These are phyloP conservation scores for Eulemur albifrons DNA, from an alignment of 2,797 vertebrate species.

Conservation along the genomic window DNA sequence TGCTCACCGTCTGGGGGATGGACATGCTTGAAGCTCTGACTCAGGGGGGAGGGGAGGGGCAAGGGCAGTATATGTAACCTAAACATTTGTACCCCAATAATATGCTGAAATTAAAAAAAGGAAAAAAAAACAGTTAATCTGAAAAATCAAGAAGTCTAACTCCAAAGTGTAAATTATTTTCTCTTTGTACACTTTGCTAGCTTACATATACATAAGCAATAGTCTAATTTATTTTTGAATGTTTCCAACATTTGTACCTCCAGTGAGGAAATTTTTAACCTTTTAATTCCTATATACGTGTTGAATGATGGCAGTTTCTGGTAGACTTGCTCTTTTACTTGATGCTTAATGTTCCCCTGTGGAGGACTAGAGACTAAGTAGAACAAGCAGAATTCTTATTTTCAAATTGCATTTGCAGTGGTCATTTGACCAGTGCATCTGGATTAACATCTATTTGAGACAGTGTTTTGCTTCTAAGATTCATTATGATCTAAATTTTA, in stretches of 20 bases:
- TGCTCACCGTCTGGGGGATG: too few relatives aligned
- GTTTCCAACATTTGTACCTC: background rate
- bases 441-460: background rate
- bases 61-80: too few relatives aligned
- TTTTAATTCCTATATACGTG: background rate
- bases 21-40: too few relatives aligned
- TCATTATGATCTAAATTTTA: conserved; percentile 34
- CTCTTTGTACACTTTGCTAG: background rate
- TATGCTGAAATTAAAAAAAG: too few relatives aligned
- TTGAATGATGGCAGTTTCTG: background rate
- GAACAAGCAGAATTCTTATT: background rate
- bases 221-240: background rate
- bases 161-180: background rate
- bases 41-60: too few relatives aligned
- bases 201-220: background rate
- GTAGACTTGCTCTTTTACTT: background rate
- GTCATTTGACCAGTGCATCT: background rate
- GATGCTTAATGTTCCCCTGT: background rate
- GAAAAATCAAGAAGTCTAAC: background rate
- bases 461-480: conserved; percentile 32
- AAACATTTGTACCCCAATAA: too few relatives aligned
- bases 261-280: background rate
- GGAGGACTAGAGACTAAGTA: background rate
- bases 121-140: too few relatives aligned
- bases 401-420: background rate